Conservation (phyloP, 1,140 invertebrate species). For the Hermetia illucens region DNA sequence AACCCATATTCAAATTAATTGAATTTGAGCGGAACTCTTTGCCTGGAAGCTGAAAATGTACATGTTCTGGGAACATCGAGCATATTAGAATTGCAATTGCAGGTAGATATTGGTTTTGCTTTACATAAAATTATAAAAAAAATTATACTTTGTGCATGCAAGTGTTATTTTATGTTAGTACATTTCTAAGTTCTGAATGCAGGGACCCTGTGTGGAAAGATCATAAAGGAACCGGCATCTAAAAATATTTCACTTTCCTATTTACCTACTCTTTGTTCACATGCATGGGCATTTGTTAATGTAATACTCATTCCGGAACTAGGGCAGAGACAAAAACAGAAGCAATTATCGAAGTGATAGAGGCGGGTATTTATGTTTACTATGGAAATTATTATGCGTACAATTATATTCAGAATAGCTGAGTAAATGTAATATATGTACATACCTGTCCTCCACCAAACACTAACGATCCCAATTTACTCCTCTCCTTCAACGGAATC, state of each 20-base stretch:
- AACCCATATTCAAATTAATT: too few relatives aligned
- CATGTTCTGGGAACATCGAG: too few relatives aligned
- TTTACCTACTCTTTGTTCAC: background rate
- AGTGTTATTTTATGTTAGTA: too few relatives aligned
- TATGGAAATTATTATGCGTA: background rate
- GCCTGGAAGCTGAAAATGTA: too few relatives aligned
- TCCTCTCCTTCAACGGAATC: slow-evolving; percentile 56
- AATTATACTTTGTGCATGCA: background rate
- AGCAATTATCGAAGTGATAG: background rate
- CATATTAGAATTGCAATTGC: background rate
- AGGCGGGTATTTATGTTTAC: background rate
- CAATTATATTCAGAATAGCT: background rate
- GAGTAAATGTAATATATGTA: background rate
- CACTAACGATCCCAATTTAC: slow-evolving; percentile 56
- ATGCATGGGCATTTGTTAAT: background rate
- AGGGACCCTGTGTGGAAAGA: background rate
- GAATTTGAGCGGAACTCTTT: too few relatives aligned
- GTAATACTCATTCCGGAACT: background rate
- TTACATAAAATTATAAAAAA: slow-evolving; percentile 1
- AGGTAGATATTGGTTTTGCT: background rate
- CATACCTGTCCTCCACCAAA: slow-evolving; percentile 48
- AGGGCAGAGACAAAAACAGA: background rate
- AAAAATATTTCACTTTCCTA: background rate
- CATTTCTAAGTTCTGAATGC: too few relatives aligned
- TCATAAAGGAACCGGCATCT: background rate